These are phyloP conservation scores for Apodemia duryi DNA, from an alignment of 2,888 invertebrate genomes.

Conservation along the genomic window DNA sequence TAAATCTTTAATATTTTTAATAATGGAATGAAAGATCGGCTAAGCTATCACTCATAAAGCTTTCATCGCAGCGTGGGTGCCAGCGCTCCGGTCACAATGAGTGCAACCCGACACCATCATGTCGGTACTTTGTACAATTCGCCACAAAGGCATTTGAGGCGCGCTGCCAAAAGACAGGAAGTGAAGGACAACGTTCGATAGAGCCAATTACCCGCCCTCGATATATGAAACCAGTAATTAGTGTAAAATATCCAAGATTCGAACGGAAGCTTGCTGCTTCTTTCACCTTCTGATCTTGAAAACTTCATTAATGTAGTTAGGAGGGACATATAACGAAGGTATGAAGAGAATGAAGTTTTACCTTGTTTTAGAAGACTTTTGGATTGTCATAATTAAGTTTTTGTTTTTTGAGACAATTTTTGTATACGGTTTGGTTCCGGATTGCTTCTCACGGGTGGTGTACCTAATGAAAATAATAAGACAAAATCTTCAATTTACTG, in stretches of 20 bases:
- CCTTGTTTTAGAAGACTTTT: neutral
- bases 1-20: neutral
- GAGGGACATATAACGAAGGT: neutral
- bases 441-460: no score
- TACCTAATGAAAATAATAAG: no score
- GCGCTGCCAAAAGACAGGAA: constrained; percentile 69
- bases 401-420: no score
- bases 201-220: constrained; percentile 76
- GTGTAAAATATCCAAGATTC: constrained; percentile 61
- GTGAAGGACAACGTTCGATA: constrained; percentile 68
- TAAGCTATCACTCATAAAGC: neutral
- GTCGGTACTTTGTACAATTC: constrained; percentile 55
- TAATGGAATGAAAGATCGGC: neutral
- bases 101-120: constrained; percentile 65
- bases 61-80: constrained; percentile 53
- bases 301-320: constrained; percentile 1
- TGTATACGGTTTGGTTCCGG: no score
- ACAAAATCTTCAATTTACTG: no score
- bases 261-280: constrained; percentile 53
- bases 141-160: constrained; percentile 49
- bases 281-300: constrained; percentile 25
- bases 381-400: no score
- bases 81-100: constrained; percentile 47
- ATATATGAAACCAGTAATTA: constrained; percentile 74
- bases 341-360: neutral